Conservation (phyloP, 2,888 invertebrate genomes). For the Aphodius granarius region DNA sequence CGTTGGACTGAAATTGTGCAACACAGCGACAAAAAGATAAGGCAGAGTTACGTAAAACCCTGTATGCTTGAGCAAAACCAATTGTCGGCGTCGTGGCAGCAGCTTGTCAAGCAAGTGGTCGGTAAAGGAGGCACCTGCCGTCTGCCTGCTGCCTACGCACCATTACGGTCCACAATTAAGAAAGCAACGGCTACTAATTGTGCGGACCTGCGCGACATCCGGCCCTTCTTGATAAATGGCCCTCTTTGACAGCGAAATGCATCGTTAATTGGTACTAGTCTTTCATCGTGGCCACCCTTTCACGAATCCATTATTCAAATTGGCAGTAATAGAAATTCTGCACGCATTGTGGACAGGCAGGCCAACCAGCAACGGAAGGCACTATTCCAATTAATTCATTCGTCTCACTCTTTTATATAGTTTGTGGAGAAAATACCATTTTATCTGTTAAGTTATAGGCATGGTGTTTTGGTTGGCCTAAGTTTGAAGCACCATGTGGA, state of each 20-base stretch:
- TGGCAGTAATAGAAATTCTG: background rate
- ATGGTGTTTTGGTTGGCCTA: too few relatives aligned
- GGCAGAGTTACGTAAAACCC: too few relatives aligned
- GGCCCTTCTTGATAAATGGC: constrained; percentile 12
- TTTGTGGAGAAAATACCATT: too few relatives aligned
- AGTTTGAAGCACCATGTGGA: too few relatives aligned
- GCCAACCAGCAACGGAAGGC: too few relatives aligned
- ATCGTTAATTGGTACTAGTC: constrained; percentile 5
- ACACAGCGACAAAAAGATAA: too few relatives aligned
- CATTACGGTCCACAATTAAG: constrained; percentile 8
- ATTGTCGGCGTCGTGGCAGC: background rate
- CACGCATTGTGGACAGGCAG: background rate
- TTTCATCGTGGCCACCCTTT: background rate
- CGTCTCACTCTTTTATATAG: background rate
- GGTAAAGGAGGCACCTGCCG: background rate
- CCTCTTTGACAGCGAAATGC: constrained; percentile 3
- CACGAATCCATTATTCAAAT: background rate
- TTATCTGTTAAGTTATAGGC: too few relatives aligned
- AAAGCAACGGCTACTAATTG: constrained; percentile 9
- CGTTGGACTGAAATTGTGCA: too few relatives aligned
- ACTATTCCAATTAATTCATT: background rate
- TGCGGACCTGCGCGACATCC: constrained; percentile 5
- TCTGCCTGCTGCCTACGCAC: background rate
- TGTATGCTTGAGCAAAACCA: background rate
- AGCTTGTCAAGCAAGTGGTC: background rate